These are phyloP conservation scores for Regulus satrapa DNA, from an alignment of 2,113 vertebrate species.

Conservation along the genomic window DNA sequence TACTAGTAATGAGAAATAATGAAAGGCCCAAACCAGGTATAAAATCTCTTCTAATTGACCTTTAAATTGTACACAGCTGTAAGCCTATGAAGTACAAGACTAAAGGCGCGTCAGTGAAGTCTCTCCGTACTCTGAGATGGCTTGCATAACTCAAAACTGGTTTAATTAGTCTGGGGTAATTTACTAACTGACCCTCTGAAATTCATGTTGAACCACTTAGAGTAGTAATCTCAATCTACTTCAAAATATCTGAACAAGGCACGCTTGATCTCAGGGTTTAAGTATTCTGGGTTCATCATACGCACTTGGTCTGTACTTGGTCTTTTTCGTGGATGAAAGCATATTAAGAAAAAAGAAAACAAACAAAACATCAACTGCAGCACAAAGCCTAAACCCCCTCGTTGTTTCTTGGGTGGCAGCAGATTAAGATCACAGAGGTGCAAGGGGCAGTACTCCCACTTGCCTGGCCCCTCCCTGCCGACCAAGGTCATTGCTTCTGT, in stretches of 20 bases:
- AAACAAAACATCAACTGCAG: background rate
- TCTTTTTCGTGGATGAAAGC: background rate
- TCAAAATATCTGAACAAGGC: background rate
- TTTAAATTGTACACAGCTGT: background rate
- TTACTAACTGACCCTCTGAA: slow-evolving; percentile 19
- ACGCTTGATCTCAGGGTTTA: background rate
- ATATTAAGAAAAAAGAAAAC: background rate
- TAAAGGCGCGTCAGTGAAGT: background rate
- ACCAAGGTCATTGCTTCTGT: background rate
- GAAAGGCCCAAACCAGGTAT: background rate
- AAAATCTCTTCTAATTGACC: background rate
- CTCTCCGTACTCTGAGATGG: background rate
- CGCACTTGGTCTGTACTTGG: background rate
- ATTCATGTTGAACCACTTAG: background rate
- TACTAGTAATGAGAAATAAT: background rate
- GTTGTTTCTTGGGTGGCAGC: background rate
- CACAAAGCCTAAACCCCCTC: background rate
- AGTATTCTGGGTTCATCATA: background rate
- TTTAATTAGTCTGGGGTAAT: slow-evolving; percentile 35
- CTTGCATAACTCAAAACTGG: slow-evolving; percentile 33
- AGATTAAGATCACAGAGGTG: background rate
- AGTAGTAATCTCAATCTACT: background rate
- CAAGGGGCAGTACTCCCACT: background rate
- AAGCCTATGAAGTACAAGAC: background rate
- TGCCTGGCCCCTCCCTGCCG: background rate